Conservation (phyloP, 2,797 vertebrate species). For the Benthosema pterotum region DNA sequence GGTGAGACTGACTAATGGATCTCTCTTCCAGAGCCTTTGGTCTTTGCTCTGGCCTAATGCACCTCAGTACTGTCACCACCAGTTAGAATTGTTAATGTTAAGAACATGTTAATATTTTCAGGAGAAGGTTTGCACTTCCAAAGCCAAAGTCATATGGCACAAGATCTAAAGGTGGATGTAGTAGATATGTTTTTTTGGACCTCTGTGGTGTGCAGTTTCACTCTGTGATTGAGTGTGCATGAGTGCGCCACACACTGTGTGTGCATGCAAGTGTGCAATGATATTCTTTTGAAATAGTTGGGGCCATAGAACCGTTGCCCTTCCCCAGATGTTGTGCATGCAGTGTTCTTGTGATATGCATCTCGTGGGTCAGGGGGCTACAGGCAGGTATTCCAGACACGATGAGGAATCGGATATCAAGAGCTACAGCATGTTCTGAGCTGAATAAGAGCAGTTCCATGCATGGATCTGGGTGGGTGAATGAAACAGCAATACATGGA, state of each 20-base stretch:
- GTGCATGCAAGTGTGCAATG: background rate
- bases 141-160: constrained; percentile 1
- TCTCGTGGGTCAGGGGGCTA: constrained; percentile 53
- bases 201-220: constrained; percentile 17
- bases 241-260: too few relatives aligned
- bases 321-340: constrained; percentile 46
- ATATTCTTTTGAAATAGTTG: background rate
- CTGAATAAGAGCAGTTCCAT: background rate
- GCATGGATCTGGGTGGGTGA: constrained; percentile 9
- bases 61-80: background rate
- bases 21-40: background rate
- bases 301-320: background rate
- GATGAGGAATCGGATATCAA: constrained; percentile 27
- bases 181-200: background rate
- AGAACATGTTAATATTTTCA: constrained; percentile 7
- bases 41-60: background rate
- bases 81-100: constrained; percentile 1
- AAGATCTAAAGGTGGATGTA: background rate
- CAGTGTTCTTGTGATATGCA: constrained; percentile 12
- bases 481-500: constrained; percentile 9
- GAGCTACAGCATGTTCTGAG: constrained; percentile 14
- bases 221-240: background rate
- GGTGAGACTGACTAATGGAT: too few relatives aligned
- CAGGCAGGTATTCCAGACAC: constrained; percentile 38
- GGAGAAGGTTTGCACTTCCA: constrained; percentile 39